A percentile compares a stretch with the other conserved stretches of the same genome.
Conservation (phyloP, 1,140 invertebrate species). For the Heliconius nattereri region DNA sequence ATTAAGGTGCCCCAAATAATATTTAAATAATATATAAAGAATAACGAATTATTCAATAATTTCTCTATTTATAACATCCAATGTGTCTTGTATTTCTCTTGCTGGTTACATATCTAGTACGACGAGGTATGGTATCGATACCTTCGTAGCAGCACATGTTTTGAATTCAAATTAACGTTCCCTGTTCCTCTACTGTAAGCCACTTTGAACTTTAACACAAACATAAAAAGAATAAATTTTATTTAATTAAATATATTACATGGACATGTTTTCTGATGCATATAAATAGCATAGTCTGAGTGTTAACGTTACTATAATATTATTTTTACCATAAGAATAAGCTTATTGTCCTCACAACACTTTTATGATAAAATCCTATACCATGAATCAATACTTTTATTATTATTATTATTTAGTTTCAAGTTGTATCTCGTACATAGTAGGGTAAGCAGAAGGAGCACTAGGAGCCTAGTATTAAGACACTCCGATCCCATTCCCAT, state of each 20-base stretch:
- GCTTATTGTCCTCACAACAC: not conserved
- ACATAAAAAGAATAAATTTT: constrained; percentile 34
- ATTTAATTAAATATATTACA: constrained; percentile 18
- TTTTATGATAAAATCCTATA: not conserved
- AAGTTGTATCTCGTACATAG: too few relatives aligned
- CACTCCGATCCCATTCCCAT: too few relatives aligned
- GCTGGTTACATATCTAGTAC: constrained; percentile 31
- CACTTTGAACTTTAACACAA: constrained; percentile 46
- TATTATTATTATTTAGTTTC: too few relatives aligned
- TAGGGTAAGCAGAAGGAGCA: too few relatives aligned
- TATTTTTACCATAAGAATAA: constrained; percentile 10
- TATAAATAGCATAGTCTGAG: constrained; percentile 50
- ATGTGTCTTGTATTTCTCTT: constrained; percentile 3
- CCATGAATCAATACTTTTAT: not conserved
- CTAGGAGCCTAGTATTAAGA: too few relatives aligned
- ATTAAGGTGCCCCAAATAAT: too few relatives aligned
- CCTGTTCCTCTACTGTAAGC: constrained; percentile 43
- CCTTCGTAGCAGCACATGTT: constrained; percentile 49
- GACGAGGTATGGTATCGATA: constrained; percentile 38
- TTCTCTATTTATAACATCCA: not conserved
- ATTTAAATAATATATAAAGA: not conserved
- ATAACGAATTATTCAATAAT: not conserved
- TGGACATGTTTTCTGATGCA: constrained; percentile 43
- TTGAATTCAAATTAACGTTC: constrained; percentile 52
- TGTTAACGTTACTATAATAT: constrained; percentile 33